Evolutionary conservation across 2,113 vertebrate species (phyloP).

Genomic region (Sebastes fasciatus): DNA sequence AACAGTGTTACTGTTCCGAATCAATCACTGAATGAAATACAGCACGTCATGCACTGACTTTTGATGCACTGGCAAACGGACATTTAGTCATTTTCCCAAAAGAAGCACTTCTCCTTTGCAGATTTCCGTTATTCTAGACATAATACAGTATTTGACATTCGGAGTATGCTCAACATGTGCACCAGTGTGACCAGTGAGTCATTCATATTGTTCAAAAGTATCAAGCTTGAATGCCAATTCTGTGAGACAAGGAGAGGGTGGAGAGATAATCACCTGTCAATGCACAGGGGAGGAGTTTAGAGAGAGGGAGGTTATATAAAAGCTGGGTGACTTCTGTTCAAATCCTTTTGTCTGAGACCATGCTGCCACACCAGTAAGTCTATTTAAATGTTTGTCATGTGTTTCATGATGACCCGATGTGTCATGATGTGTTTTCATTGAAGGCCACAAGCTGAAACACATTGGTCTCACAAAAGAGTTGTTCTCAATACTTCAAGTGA

Average conservation of each 20-base stretch:
- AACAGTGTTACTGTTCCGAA: background rate
- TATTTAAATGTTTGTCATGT: too few species aligned
- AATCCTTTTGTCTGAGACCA: too few species aligned
- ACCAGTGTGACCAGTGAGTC: background rate
- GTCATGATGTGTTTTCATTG: too few species aligned
- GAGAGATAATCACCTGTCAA: background rate
- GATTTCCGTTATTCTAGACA: background rate
- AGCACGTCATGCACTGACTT: background rate
- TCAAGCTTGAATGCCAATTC: too few species aligned
- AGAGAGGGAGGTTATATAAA: too few species aligned
- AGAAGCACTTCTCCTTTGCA: background rate
- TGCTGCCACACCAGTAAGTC: too few species aligned
- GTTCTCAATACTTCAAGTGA: too few species aligned
- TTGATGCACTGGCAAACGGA: background rate
- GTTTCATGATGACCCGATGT: too few species aligned
- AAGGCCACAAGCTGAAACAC: too few species aligned
- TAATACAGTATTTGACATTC: background rate
- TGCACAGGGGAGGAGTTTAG: background rate
- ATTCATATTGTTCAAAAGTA: background rate
- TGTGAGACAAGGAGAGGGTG: background rate
- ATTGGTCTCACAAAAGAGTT: too few species aligned
- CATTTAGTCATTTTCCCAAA: background rate
- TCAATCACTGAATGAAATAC: background rate
- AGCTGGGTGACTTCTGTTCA: too few species aligned
- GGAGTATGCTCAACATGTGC: background rate